These are phyloP conservation scores for Drosophila repleta DNA, from an alignment of 1,140 invertebrate genomes.

Conservation along the genomic window DNA sequence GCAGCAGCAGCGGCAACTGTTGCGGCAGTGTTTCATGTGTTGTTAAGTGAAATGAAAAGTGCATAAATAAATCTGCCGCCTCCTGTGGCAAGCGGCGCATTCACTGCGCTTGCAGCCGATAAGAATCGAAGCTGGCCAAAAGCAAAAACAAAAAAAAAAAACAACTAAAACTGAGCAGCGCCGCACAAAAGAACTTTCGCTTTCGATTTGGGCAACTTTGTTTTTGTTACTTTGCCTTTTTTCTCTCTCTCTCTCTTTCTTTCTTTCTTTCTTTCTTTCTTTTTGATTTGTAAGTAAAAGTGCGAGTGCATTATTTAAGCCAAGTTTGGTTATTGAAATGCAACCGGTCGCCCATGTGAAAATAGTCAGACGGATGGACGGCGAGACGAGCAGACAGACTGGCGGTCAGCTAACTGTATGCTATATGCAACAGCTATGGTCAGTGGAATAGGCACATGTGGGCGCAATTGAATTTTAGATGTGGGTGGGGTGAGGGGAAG, in stretches of 20 bases:
- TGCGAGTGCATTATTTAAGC: constrained; percentile 74
- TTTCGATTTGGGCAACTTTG: constrained; percentile 56
- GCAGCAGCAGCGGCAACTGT: constrained; percentile 14
- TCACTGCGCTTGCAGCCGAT: constrained; percentile 38
- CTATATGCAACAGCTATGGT: not conserved
- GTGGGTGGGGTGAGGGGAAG: not conserved
- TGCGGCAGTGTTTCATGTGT: constrained; percentile 69
- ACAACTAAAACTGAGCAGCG: constrained; percentile 2
- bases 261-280: constrained; percentile 36
- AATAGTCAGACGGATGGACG: constrained; percentile 35
- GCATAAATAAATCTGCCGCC: constrained; percentile 77
- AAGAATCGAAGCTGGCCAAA: constrained; percentile 67
- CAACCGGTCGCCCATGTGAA: constrained; percentile 67
- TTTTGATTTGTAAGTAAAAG: constrained; percentile 63
- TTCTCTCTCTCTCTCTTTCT: too few relatives aligned
- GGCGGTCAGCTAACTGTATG: not conserved
- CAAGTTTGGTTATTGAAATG: constrained; percentile 78
- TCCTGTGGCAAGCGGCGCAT: constrained; percentile 28
- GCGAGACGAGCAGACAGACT: constrained; percentile 3
- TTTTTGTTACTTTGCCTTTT: not conserved
- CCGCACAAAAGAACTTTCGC: constrained; percentile 77
- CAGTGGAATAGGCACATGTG: too few relatives aligned
- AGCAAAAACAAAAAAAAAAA: too few relatives aligned
- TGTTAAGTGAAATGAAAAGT: constrained; percentile 81
- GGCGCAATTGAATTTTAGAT: not conserved